phyloP scores from a whole-genome alignment of 2,888 invertebrate species.

The Agrochola lychnidis region DNA sequence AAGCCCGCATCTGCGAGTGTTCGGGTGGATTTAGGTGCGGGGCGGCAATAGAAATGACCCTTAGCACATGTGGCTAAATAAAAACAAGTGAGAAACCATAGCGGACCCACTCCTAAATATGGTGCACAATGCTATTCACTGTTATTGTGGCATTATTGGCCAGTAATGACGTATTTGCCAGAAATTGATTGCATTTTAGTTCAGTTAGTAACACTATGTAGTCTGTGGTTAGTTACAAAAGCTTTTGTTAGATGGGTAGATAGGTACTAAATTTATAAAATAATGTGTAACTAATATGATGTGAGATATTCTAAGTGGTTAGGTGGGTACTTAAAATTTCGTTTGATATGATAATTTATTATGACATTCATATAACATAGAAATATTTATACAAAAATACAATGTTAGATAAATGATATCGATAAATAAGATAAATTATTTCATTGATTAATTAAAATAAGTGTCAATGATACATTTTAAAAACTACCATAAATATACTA shows the following conservation, averaged over 20 bases:
- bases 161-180: conserved; percentile 61
- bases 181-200: conserved; percentile 59
- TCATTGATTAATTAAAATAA: neutral
- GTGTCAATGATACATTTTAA: neutral
- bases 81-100: conserved; percentile 78
- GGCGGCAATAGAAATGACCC: conserved; percentile 75
- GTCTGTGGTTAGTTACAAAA: conserved; percentile 24
- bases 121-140: conserved; percentile 55
- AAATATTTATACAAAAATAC: neutral
- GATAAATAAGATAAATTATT: neutral
- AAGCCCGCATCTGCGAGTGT: conserved; percentile 83
- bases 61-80: conserved; percentile 81
- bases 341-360: neutral
- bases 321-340: neutral
- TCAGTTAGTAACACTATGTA: conserved; percentile 30
- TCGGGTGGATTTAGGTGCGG: conserved; percentile 71
- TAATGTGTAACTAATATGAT: neutral
- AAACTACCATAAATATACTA: neutral
- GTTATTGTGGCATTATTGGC: conserved; percentile 59
- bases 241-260: neutral
- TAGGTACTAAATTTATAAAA: neutral
- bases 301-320: neutral
- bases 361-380: neutral
- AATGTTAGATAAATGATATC: neutral
- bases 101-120: conserved; percentile 60